phyloP scores from a whole-genome alignment of 2,113 vertebrate genomes.

The Todiramphus chloris region DNA sequence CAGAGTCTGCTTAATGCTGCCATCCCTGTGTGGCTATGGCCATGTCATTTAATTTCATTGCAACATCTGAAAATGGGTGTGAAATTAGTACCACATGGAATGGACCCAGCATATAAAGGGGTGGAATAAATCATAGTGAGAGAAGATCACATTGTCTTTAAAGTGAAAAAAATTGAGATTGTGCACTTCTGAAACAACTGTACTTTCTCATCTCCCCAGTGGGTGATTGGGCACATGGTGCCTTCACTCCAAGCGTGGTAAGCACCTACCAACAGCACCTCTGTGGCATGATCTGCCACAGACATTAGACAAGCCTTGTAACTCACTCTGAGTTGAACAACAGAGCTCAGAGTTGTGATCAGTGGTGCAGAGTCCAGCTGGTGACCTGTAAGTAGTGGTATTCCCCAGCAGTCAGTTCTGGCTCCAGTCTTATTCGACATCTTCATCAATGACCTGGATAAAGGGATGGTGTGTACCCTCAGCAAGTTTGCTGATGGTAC shows the following conservation, averaged over 20 bases:
- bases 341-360: no score
- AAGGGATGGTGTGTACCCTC: no score
- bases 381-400: no score
- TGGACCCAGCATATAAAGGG: background rate
- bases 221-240: no score
- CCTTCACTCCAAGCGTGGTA: no score
- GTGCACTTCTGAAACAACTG: background rate
- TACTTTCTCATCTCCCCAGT: background rate
- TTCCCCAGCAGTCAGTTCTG: no score
- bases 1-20: background rate
- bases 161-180: background rate
- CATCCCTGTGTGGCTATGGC: background rate
- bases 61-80: constrained; percentile 22
- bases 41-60: constrained; percentile 40
- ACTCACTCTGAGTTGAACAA: no score
- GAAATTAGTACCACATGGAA: constrained; percentile 38
- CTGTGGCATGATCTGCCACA: background rate
- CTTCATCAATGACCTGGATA: no score
- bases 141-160: background rate
- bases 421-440: no score
- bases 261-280: background rate
- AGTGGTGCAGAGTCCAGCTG: no score
- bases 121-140: background rate
- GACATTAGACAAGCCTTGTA: accelerated
- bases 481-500: no score